Percentiles rank a stretch among this genome's conserved stretches.
phyloP scores from a whole-genome alignment of 2,888 invertebrate genomes.

The Ornithoptera alexandrae region DNA sequence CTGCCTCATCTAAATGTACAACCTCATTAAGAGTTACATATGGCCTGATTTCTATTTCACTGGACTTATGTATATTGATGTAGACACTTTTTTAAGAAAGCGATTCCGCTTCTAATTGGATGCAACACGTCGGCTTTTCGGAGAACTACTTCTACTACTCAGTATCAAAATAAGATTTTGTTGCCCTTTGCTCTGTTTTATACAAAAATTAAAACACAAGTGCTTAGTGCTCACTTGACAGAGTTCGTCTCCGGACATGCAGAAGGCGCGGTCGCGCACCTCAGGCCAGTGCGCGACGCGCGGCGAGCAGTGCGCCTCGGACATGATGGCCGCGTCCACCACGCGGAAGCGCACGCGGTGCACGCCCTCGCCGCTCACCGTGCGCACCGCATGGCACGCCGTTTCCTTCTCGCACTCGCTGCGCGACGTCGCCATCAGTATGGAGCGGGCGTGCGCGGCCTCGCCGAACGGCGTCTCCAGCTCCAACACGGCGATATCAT shows the following conservation, averaged over 20 bases:
- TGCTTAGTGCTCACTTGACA: slow-evolving; percentile 44
- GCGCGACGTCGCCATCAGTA: slow-evolving; percentile 50
- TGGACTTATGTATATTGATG: no score
- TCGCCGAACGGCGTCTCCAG: slow-evolving; percentile 52
- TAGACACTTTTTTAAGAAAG: no score
- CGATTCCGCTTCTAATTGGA: no score
- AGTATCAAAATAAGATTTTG: no score
- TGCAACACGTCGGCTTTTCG: no score
- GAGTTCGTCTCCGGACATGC: slow-evolving; percentile 51
- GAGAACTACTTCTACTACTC: no score
- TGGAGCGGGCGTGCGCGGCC: slow-evolving; percentile 47
- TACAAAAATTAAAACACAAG: neutral
- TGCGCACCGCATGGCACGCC: slow-evolving; percentile 50
- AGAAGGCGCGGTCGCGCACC: slow-evolving; percentile 46
- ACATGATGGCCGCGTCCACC: slow-evolving; percentile 33
- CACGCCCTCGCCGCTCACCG: slow-evolving; percentile 28
- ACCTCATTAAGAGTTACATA: no score
- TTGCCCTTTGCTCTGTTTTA: no score
- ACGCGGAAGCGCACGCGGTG: slow-evolving; percentile 38
- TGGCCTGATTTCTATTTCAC: no score
- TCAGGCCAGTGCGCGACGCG: slow-evolving; percentile 45
- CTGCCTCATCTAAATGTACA: no score
- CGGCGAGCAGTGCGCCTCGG: slow-evolving; percentile 40
- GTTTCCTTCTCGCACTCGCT: slow-evolving; percentile 38
- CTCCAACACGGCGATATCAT: slow-evolving; percentile 57